A percentile compares a stretch with the other conserved stretches of the same genome.
Conservation (phyloP, 1,140 invertebrate species). For the Lucilia sericata region DNA sequence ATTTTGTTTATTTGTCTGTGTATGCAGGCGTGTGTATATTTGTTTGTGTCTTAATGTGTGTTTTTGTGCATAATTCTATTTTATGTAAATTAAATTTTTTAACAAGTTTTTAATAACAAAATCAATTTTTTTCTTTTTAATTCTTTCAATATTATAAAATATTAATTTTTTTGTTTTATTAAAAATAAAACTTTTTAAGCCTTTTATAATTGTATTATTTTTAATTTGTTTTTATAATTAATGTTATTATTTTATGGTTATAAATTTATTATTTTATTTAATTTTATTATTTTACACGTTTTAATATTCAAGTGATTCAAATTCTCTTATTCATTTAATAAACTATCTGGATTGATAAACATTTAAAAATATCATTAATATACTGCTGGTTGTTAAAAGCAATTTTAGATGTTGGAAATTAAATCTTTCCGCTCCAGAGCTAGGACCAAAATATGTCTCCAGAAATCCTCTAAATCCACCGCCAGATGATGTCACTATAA, state of each 20-base stretch:
- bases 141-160: background rate
- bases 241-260: background rate
- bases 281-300: background rate
- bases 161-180: background rate
- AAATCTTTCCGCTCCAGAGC: background rate
- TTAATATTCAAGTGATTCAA: background rate
- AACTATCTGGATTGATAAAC: constrained; percentile 16
- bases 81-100: background rate
- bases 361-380: background rate
- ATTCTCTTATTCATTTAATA: background rate
- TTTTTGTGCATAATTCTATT: background rate
- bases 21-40: no score
- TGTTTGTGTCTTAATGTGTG: background rate
- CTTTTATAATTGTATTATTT: background rate
- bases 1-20: background rate
- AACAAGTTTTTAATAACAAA: background rate
- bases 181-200: background rate
- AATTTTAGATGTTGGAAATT: background rate
- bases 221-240: background rate
- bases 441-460: constrained; percentile 30
- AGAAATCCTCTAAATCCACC: constrained; percentile 26
- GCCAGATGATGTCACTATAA: constrained; percentile 22
- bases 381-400: background rate
- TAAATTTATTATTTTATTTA: background rate
- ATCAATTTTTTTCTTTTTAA: constrained; percentile 5